Evolutionary conservation across 1,140 invertebrate genomes (phyloP), one percentile per base, ranked within the genome.

Genomic region (Aphaenogaster ashmeadi): DNA sequence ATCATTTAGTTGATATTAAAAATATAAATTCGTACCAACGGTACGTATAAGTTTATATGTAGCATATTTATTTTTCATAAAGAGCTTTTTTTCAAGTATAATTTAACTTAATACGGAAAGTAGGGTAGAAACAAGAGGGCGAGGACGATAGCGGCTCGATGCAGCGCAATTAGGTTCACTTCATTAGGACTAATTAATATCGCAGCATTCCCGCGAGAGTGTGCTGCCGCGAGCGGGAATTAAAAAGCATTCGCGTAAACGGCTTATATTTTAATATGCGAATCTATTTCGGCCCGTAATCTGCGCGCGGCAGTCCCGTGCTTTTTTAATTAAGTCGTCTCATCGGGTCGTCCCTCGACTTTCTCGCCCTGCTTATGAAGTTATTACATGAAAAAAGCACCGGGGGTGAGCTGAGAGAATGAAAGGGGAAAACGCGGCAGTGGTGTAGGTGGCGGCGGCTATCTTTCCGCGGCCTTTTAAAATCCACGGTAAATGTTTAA

Each of bases 401-500:
- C 18, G 36, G 54, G 54, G 15, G 36, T 21, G 54, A 77, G n/a
- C 27, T 36, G 64, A 71, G 21, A 72, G 66, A 79, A 21, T 11
- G 38, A 66, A 56, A 79, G 78, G 18, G 50, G 36, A 80, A 74
- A 84, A 84, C 41, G 38, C 27, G 62, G 54, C 13, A 8, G 69
- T 9, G 27, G 7, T 36, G n/a, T 9, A 27, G 78, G 54, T 15
- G 58, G 27, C 38, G 36, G 41, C 56, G 44, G 13, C 62, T 71
- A 81, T 81, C 64, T 81, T 75, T 47, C 54, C 81, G 54, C 47
- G 47, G 56, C 56, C 81, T 54, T 75, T 84, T 85, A 85, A 77
- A 85, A 85, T 85, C 56, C 81, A 85, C 56, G 69, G 71, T 62
- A 85, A 85, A 85, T 85, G 81, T 85, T 85, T 85, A 85, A 85